Evolutionary conservation across 1,140 invertebrate species (phyloP), one percentile per base, ranked within the genome.

Genomic region (Rhagoletis zephyria): DNA sequence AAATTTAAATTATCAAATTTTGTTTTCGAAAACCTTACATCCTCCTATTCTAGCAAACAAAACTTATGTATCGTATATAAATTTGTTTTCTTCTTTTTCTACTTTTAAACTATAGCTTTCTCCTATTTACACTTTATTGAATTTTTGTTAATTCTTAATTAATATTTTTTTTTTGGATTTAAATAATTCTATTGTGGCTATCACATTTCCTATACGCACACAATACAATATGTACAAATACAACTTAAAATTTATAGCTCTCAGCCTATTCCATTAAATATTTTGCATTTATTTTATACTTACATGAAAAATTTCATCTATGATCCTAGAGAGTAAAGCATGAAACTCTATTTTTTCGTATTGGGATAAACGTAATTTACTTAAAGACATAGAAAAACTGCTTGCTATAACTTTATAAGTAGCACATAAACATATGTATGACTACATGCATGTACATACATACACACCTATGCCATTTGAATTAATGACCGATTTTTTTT

Each of bases 221-320:
- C 74, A 81, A 56, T 77, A 81, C 74, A 56, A 56, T 77, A 51
- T 9, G 7, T 19, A 77, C 42, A 77, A 77, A 19, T 59, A 81
- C 3, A 10, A 1, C 4, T 6, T 30, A 12, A 1, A 64, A 14
- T 30, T 30, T 30, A 30, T 30, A 30, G 30, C 30, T 30, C 30
- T 30, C 30, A 30, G 63, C 63, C 9, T 64, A 64, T n/a, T 64
- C 9, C 63, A 64, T 64, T 60, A 64, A 12, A 64, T 64, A 0
- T 64, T 67, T 67, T 30, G 16, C 61, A 4, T 16, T 63, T 16
- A 14, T 14, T 63, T 63, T 14, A 14, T 63, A 14, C 9, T 14
- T 63, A 63, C 16, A 63, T 63, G 9, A 16, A 16, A 16, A 63
- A 63, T 63, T 63, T 1, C 4, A 63, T 63, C 4, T 7, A 14